Evolutionary conservation across 2,888 invertebrate genomes (phyloP).

Genomic region (Drosophila dives): DNA sequence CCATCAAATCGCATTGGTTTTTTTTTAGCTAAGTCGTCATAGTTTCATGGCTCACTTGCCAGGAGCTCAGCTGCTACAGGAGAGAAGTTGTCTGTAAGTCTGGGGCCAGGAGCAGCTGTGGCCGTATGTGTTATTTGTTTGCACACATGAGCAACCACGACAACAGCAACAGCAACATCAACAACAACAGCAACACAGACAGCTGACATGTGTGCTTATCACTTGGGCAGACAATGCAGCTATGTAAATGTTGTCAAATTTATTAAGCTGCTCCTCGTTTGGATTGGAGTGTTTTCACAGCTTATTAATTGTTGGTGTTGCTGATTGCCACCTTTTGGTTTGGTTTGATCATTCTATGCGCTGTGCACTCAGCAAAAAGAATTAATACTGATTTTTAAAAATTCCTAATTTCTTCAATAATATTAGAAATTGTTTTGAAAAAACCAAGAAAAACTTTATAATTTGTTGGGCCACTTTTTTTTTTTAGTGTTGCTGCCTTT

Average conservation of each 20-base stretch:
- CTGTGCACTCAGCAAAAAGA: neutral
- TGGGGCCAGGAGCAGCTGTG: constrained; percentile 11
- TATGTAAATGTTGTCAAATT: constrained; percentile 29
- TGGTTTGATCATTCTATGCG: neutral
- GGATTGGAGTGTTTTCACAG: constrained; percentile 52
- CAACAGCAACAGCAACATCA: neutral
- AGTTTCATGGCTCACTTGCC: constrained; percentile 57
- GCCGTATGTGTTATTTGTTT: constrained; percentile 40
- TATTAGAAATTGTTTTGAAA: neutral
- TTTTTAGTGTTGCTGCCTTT: neutral
- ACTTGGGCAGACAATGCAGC: constrained; percentile 15
- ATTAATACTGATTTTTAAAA: neutral
- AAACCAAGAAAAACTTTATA: neutral
- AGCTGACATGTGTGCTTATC: constrained; percentile 36
- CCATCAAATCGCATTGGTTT: neutral
- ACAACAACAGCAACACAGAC: neutral
- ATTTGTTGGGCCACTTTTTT: neutral
- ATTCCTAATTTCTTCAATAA: neutral
- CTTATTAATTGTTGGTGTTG: constrained; percentile 65
- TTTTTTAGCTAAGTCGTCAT: neutral
- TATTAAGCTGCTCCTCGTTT: constrained; percentile 1
- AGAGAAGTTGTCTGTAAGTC: constrained; percentile 1
- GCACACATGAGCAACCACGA: constrained; percentile 37
- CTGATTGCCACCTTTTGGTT: neutral
- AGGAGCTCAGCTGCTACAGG: constrained; percentile 7